Evolutionary conservation across 2,797 vertebrate species (phyloP), one percentile per base, ranked within the genome.

Genomic region (Gambelia wislizenii): DNA sequence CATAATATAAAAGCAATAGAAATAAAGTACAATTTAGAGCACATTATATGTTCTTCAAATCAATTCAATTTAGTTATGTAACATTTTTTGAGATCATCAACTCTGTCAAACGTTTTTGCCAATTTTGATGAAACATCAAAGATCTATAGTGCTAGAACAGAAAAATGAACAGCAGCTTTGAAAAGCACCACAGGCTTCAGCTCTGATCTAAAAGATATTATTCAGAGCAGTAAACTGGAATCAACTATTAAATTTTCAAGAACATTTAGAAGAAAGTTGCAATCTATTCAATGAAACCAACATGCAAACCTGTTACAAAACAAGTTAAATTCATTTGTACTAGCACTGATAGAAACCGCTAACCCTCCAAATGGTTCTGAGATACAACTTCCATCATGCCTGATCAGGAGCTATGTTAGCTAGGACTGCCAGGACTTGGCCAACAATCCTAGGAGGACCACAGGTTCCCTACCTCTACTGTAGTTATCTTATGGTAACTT

Each of bases 221-320:
- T 13, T 61, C 22, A 61, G 22, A 61, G 59, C 25, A 20, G 86
- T 69, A 92, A 79, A n/a, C 44, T 75, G 0, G 5, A 91, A 0
- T 0, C 12, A 49, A 42, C 39, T 16, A 16, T 25, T 84, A 14
- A 74, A 85, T 10, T 44, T 61, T 1, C 16, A 67, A 14, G 0
- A 85, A 61, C 3, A 39, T 75, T 91, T 25, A 4, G 9, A 61
- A 83, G 90, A 83, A 10, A 14, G 25, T 25, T 67, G 61, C 85
- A 85, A 92, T 59, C 33, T 84, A n/a, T 27, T 84, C 42, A 44
- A 75, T 6, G 83, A 82, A 86, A 77, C 70, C 82, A 27, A 89
- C 92, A 83, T 6, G 20, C 2, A 0, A 72, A 91, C 88, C 13
- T 54, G 10, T 10, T 54, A 33, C 39, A 90, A 87, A 54, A 33